These are phyloP conservation scores for Narcine bancroftii DNA, from an alignment of 2,113 vertebrate species.

Conservation along the genomic window DNA sequence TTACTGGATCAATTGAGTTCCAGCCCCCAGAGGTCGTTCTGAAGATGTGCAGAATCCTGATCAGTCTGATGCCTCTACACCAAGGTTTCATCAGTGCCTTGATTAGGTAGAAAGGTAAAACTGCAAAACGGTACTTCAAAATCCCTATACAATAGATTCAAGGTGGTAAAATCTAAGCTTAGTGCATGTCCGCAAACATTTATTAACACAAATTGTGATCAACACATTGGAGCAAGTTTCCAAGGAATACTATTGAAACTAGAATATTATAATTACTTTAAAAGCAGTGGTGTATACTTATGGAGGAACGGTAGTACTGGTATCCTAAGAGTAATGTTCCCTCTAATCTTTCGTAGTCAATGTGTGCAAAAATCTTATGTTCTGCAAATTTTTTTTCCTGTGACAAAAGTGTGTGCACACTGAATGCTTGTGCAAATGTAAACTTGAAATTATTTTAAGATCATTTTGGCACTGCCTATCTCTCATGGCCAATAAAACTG, in stretches of 20 bases:
- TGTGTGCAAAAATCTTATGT: too few species aligned
- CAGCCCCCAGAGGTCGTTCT: background rate
- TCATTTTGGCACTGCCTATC: too few species aligned
- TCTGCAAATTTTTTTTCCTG: too few species aligned
- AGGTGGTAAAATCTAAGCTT: background rate
- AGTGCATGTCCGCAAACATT: background rate
- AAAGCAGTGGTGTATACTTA: background rate
- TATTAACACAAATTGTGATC: background rate
- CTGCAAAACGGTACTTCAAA: background rate
- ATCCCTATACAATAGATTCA: background rate
- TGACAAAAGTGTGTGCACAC: too few species aligned
- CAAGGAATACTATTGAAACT: background rate
- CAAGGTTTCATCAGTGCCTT: background rate
- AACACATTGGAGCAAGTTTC: background rate
- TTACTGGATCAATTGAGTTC: background rate
- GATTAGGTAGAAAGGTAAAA: background rate
- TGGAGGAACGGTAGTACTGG: background rate
- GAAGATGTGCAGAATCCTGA: background rate
- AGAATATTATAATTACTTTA: background rate
- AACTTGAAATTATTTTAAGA: too few species aligned
- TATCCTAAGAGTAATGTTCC: too few species aligned
- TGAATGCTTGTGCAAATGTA: too few species aligned
- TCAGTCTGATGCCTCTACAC: slow-evolving; percentile 4
- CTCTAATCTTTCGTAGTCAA: too few species aligned
- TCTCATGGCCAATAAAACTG: too few species aligned